Evolutionary conservation across 2,113 vertebrate genomes (phyloP).

Genomic region (Orcinus orca): DNA sequence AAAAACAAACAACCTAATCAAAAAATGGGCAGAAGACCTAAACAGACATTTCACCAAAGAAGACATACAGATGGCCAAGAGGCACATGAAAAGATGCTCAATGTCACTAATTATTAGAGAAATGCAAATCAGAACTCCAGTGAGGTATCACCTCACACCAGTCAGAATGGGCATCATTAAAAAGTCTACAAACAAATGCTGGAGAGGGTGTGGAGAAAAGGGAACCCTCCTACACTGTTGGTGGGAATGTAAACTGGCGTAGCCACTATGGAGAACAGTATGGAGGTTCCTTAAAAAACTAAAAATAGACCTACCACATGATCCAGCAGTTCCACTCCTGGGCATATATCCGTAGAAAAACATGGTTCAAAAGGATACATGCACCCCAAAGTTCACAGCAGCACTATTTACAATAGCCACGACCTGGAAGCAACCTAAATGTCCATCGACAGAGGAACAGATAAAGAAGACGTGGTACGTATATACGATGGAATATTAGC

Average conservation of each 20-base stretch:
- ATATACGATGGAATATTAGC: neutral
- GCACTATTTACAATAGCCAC: neutral
- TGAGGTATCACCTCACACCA: neutral
- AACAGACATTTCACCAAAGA: too few relatives aligned
- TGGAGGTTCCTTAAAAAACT: neutral
- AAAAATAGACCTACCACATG: neutral
- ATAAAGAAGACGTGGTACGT: accelerated
- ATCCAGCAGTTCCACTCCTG: neutral
- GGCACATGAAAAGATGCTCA: too few relatives aligned
- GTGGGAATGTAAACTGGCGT: neutral
- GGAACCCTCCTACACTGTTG: neutral
- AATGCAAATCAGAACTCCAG: neutral
- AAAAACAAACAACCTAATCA: too few relatives aligned
- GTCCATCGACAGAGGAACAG: neutral
- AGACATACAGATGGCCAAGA: too few relatives aligned
- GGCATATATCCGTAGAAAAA: neutral
- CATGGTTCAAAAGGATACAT: neutral
- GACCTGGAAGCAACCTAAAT: neutral
- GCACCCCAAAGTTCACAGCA: neutral
- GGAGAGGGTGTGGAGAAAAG: neutral
- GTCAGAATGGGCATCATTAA: neutral
- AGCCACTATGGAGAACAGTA: neutral
- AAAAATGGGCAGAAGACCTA: too few relatives aligned
- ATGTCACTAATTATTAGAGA: too few relatives aligned
- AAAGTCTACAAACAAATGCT: neutral